Base-by-base conservation (phyloP, 2,888 invertebrate genomes). In the Diarsia dahlii region DNA sequence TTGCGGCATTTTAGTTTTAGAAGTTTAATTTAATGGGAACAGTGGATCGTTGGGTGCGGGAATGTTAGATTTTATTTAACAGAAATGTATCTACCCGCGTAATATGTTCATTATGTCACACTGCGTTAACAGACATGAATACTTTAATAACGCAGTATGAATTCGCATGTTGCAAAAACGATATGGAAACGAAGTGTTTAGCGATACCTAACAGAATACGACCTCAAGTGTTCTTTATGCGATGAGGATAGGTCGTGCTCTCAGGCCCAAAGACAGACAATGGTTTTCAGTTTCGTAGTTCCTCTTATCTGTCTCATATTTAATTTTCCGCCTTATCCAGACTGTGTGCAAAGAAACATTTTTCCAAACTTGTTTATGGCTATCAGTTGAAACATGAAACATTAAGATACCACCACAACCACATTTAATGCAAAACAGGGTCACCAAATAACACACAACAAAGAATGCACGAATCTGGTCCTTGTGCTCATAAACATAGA, bases 391-490 rank as follows among this genome's bases (percentile, higher is more conserved):
- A 23, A 56, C 15, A 58, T 28, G 23, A 15, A 39, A 39, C 39
- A 39, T 39, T 1, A 8, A 18, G 3, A 12, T 20, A 56, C 63
- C 18, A 48, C 46, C 15, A 15, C 46, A 45, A 45, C 28, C 20
- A 56, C 9, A 28, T 71, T 66, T 48, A 13, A 58, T 69, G 34
- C 63, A 54, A 79, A 82, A 52, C n/a, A 52, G 34, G 28, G n/a
- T 46, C 45, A 15, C 20, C n/a, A 56, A 67, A 74, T 58, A 62
- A 48, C 48, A 34, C 28, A 34, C 34, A n/a, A 70, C 64, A 78
- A 79, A 67, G 34, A 79, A 66, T 74, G 23, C 64, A 65, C 39
- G 15, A 70, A 82, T 70, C 54, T 82, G 63, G 76, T 75, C 71
- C 28, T 28, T 79, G 23, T 60, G 18, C 34, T 62, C 80, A 70